Conservation (phyloP, 1,140 invertebrate genomes). For the Chrysoperla carnea region DNA sequence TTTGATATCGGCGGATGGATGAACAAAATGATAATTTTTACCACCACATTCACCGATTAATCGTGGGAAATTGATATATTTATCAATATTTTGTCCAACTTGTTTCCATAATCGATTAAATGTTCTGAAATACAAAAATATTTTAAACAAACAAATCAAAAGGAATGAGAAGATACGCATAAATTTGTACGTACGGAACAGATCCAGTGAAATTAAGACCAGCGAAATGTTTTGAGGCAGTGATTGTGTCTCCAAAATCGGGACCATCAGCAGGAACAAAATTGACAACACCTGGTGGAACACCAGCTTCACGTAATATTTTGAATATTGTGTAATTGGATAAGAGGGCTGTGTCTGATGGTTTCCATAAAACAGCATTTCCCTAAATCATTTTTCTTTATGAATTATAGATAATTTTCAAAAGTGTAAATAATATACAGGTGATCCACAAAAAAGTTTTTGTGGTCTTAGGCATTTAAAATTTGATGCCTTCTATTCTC, state of each 20-base stretch:
- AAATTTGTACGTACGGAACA: constrained; percentile 48
- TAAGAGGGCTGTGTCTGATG: constrained; percentile 91
- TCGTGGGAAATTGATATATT: constrained; percentile 81
- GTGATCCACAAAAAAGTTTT: no score
- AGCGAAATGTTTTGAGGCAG: constrained; percentile 64
- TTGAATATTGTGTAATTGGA: constrained; percentile 94
- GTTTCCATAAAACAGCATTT: constrained; percentile 94
- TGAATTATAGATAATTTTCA: background rate
- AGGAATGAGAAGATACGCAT: no score
- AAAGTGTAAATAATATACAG: no score
- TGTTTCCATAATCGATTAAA: constrained; percentile 88
- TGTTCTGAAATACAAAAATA: constrained; percentile 39
- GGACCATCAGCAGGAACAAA: constrained; percentile 92
- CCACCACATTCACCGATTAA: constrained; percentile 95
- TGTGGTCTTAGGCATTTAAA: no score
- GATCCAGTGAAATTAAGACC: constrained; percentile 97
- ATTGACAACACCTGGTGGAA: constrained; percentile 92
- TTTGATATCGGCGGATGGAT: constrained; percentile 72
- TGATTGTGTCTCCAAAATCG: constrained; percentile 86
- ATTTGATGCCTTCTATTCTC: no score
- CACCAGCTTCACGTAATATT: constrained; percentile 79
- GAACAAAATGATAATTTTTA: constrained; percentile 98
- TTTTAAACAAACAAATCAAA: no score
- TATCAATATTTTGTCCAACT: constrained; percentile 76
- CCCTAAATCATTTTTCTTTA: constrained; percentile 36